Conservation (phyloP, 2,888 invertebrate genomes). For the Masnerella sp. region DNA sequence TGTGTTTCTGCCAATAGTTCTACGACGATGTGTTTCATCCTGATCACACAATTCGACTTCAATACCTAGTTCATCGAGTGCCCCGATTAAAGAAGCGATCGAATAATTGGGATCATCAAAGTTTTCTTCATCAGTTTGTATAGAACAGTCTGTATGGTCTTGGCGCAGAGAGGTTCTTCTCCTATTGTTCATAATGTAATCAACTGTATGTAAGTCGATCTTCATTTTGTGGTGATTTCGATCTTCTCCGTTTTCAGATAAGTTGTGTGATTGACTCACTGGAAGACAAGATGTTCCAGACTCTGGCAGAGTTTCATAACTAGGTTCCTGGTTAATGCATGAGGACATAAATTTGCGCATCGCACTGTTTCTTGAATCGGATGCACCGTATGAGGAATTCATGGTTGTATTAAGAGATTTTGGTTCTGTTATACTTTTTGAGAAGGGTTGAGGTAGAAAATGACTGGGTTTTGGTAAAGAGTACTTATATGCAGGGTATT, state of each 20-base stretch:
- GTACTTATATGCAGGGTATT: not conserved
- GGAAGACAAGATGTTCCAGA: conserved; percentile 16
- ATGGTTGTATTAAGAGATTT: no score
- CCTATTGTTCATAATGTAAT: conserved; percentile 34
- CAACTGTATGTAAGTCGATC: conserved; percentile 34
- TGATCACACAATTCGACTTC: conserved; percentile 34
- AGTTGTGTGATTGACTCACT: not conserved
- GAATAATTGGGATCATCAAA: conserved; percentile 23
- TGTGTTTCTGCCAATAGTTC: conserved; percentile 34
- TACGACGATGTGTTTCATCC: conserved; percentile 27
- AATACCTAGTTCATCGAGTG: conserved; percentile 45
- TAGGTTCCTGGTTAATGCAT: conserved; percentile 11
- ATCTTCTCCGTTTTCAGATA: conserved; percentile 1
- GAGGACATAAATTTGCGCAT: conserved; percentile 23
- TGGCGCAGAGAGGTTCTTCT: conserved; percentile 16
- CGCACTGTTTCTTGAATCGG: conserved; percentile 2
- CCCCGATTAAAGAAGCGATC: conserved; percentile 31
- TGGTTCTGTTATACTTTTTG: not conserved
- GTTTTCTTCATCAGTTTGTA: conserved; percentile 15
- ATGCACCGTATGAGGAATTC: not conserved
- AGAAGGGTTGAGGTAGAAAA: conserved; percentile 8
- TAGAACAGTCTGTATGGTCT: conserved; percentile 2
- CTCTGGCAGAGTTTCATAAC: conserved; percentile 10
- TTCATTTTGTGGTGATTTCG: conserved; percentile 36
- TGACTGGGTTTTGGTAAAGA: conserved; percentile 21